Base-by-base conservation (phyloP, 2,797 vertebrate genomes). In the Myotis daubentonii region DNA sequence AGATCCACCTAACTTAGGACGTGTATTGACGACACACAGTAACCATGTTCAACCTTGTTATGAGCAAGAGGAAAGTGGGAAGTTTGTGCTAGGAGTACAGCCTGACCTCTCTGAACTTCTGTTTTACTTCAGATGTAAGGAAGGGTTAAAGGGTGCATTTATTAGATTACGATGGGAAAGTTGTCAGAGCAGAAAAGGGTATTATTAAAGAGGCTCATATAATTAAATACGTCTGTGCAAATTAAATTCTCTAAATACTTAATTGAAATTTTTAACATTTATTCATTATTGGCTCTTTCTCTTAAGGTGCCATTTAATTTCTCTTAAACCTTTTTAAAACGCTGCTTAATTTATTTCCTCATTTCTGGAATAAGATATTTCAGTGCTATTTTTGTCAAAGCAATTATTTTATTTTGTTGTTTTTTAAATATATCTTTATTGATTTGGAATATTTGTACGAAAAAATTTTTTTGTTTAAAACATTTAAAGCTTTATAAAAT, bases 391-490 rank as follows among this genome's bases (percentile, higher is more conserved):
- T 75, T 70, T 87, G 66, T 86, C 53, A 70, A 71, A 55, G 16
- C 33, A 80, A 30, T 95, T 66, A 47, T 68, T 71, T 91, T 74
- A 53, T 81, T 89, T 92, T 70, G 47, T 47, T 47, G 47, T 13
- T 47, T 47, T 47, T 47, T 47, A 47, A 47, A 12, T 47, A 47
- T 47, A 13, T 47, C 47, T 47, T 47, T 47, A 47, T 47, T 47
- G 47, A 47, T 47, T 47, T 68, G n/a, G 74, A 71, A 62, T 87
- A 83, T 74, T 83, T 89, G 51, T 85, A 36, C 65, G 76, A 83
- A 81, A 74, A 38, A 10, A 38, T 47, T 80, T 91, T 87, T 71
- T 91, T 95, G 70, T 57, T 19, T 89, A 87, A 92, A 75, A 90
- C 75, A 70, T 83, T 75, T 55, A 57, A 75, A 75, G n/a, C 19